Conservation (phyloP, 2,888 invertebrate genomes). For the Pristionchus maxplancki region DNA sequence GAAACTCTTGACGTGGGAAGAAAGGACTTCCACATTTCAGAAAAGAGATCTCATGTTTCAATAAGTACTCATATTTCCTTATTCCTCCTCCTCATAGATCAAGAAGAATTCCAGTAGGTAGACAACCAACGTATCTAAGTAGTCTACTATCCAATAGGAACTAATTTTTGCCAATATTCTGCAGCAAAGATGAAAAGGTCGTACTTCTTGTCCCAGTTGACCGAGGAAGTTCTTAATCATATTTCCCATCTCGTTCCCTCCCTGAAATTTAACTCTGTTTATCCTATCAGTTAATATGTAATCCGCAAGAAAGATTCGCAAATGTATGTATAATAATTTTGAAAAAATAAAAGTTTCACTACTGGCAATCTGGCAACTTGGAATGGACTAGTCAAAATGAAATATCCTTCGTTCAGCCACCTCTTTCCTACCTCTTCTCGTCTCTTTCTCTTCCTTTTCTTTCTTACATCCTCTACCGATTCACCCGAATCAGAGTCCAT, state of each 20-base stretch:
- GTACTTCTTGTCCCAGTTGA: constrained; percentile 60
- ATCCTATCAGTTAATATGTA: not conserved
- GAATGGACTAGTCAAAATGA: not conserved
- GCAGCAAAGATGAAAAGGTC: no score
- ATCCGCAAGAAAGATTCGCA: not conserved
- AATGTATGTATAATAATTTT: no score
- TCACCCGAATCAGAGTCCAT: constrained; percentile 60
- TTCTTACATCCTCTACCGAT: constrained; percentile 55
- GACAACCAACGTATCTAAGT: not conserved
- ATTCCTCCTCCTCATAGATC: constrained; percentile 29
- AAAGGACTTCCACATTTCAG: constrained; percentile 12
- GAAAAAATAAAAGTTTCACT: not conserved
- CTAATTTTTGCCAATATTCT: no score
- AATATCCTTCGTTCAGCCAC: not conserved
- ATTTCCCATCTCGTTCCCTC: constrained; percentile 53
- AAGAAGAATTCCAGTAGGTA: not conserved
- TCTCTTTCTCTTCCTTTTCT: constrained; percentile 58
- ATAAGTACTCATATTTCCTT: constrained; percentile 24
- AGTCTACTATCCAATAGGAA: not conserved
- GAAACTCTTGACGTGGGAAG: constrained; percentile 22
- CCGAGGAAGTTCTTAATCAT: constrained; percentile 65
- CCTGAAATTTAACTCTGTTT: not conserved
- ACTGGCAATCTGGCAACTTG: not conserved
- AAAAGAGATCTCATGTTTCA: constrained; percentile 6
- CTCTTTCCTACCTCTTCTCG: constrained; percentile 13